Base-by-base conservation (phyloP, 2,888 invertebrate species). In the Melinopterus prodromus region DNA sequence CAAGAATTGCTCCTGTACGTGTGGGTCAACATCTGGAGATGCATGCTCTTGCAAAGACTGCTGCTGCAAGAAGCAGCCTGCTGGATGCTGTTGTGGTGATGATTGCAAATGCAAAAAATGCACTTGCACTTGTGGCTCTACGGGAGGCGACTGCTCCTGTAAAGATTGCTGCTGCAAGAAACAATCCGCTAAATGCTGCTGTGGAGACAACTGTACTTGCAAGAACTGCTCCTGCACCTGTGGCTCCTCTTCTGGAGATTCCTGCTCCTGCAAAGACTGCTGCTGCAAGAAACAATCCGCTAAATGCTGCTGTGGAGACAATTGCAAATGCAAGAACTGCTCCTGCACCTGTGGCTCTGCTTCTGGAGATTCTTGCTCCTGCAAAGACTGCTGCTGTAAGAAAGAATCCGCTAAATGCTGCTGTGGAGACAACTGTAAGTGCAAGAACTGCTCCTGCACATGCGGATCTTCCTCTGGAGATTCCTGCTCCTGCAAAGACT, bases 261-360 rank as follows among this genome's bases (percentile, higher is more conserved):
- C 71, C n/a, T 76, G 76, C 38, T 76, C 76, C n/a, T 76, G 76
- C 16, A 16, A 76, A 53, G 53, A 15, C n/a, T 76, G 76, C 76
- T 26, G 69, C n/a, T 76, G 76, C 53, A 76, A 76, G 53, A 69
- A 16, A 26, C 26, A 69, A 53, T 69, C 53, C n/a, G 16, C 53
- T n/a, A 76, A 76, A 69, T 76, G 76, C 16, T 76, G 76, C 38
- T 76, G 76, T 53, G 76, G 76, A 15, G 76, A 76, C 53, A 7
- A 15, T n/a, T 76, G 81, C 79, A 69, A 77, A 15, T 79, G 78
- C 75, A 70, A 70, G 14, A 69, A 81, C 15, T 81, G 81, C 71
- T 69, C 69, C 6, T 82, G 80, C 75, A 78, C 76, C 69, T 80
- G 78, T 15, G 74, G 81, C 16, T 74, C 74, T 1, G 1, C 71